These are phyloP conservation scores for Stichodactyla helianthus DNA, from an alignment of 64 coral and sea anemone genomes.

Conservation along the genomic window DNA sequence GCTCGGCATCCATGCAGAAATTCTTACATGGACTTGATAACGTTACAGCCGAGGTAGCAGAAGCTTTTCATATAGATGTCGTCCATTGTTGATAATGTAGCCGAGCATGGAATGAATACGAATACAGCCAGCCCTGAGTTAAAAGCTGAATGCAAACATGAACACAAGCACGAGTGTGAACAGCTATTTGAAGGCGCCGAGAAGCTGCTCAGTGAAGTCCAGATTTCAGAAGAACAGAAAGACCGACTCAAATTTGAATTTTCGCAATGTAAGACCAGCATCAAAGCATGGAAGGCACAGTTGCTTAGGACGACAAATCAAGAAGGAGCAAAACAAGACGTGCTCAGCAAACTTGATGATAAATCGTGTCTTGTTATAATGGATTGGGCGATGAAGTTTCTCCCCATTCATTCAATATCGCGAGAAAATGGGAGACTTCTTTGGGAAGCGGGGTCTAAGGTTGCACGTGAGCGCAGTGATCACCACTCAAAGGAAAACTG, in stretches of 20 bases:
- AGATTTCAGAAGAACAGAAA: background rate
- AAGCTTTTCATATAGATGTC: constrained; percentile 34
- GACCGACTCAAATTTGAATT: background rate
- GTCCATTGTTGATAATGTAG: background rate
- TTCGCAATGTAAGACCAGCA: background rate
- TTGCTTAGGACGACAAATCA: constrained; percentile 1
- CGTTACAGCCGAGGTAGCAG: constrained; percentile 47
- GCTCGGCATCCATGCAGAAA: constrained; percentile 53
- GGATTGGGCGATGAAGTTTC: constrained; percentile 51
- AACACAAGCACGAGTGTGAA: background rate
- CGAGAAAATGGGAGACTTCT: constrained; percentile 30
- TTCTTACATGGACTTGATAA: constrained; percentile 3
- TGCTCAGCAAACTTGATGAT: constrained; percentile 15
- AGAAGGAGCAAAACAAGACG: constrained; percentile 48
- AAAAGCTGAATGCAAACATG: constrained; percentile 15
- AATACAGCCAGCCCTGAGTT: constrained; percentile 9
- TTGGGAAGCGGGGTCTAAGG: constrained; percentile 21
- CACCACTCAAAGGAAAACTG: background rate
- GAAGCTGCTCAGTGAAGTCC: background rate
- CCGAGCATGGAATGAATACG: constrained; percentile 19
- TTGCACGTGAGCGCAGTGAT: constrained; percentile 27
- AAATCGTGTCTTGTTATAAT: constrained; percentile 41
- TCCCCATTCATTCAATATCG: constrained; percentile 19
- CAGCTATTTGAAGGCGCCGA: background rate
- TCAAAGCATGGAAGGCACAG: constrained; percentile 10